Evolutionary conservation across 2,797 vertebrate species (phyloP).

Genomic region (Sparidentex hasta): DNA sequence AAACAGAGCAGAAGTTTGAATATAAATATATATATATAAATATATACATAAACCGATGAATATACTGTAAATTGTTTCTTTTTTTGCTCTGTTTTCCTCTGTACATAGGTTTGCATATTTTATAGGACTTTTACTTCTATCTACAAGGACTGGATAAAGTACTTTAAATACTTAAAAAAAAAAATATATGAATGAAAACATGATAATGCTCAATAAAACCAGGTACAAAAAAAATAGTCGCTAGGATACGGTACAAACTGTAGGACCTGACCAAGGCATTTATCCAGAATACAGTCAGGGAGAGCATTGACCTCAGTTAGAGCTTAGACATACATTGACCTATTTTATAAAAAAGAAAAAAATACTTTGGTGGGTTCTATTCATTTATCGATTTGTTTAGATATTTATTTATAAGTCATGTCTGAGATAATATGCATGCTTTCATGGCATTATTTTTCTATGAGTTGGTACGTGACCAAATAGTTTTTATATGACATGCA

Average conservation of each 20-base stretch:
- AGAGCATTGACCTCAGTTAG: conserved; percentile 94
- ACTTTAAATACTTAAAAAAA: conserved; percentile 85
- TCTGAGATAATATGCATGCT: conserved; percentile 83
- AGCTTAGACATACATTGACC: conserved; percentile 92
- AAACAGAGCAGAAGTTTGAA: conserved; percentile 86
- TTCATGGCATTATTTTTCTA: conserved; percentile 88
- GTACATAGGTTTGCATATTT: conserved; percentile 99
- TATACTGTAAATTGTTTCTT: conserved; percentile 92
- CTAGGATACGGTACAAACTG: conserved; percentile 81
- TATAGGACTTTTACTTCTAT: conserved; percentile 99
- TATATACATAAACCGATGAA: conserved; percentile 90
- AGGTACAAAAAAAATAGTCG: conserved; percentile 83
- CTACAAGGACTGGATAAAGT: conserved; percentile 94
- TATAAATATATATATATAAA: conserved; percentile 94
- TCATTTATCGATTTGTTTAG: conserved; percentile 92
- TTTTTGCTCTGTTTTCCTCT: conserved; percentile 96
- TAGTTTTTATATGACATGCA: conserved; percentile 84
- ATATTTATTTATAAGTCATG: conserved; percentile 89
- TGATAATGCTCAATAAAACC: conserved; percentile 93
- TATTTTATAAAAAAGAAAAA: conserved; percentile 91
- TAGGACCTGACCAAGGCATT: conserved; percentile 97
- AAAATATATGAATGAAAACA: conserved; percentile 90
- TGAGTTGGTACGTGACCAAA: conserved; percentile 87
- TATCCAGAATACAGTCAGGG: conserved; percentile 96
- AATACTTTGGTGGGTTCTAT: conserved; percentile 85